Evolutionary conservation across 2,888 invertebrate species (phyloP), one percentile per base, ranked within the genome.

Genomic region (Caenorhabditis sp.): DNA sequence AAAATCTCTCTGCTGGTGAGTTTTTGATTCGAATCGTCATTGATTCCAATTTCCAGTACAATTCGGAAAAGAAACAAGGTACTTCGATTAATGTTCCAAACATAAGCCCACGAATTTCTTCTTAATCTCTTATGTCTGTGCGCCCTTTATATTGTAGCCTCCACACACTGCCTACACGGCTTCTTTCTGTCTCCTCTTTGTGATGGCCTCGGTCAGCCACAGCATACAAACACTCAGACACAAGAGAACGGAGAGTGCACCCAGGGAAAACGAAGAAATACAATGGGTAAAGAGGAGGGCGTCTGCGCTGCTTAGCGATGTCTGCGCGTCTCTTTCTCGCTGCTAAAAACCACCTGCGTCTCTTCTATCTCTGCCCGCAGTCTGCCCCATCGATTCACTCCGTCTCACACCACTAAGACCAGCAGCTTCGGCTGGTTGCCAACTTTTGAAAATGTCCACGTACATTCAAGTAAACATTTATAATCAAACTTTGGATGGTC

Each of bases 381-480:
- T 19, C 47, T 19, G 47, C 47, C 5, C n/a, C 19, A 22, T 74
- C 31, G 24, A 51, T 74, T 41, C 28, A 16, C 5, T 47, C 5
- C n/a, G n/a, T 47, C 19, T 6, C 6, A 19, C 14, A 41, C n/a
- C n/a, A 31, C 22, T 12, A 19, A 26, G 26, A 19, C 4, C 47
- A 16, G 44, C n/a, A 16, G 2, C 44, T n/a, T n/a, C n/a, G n/a
- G 5, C 2, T 19, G 54, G 24, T 63, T 61, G 49, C n/a, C 2
- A 10, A 38, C 38, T 19, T 47, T 47, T 19, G 38, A 22, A 47
- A 51, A 74, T 72, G 61, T 70, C 66, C 22, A 54, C 69, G n/a
- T 74, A 69, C 41, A 82, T 82, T 58, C 82, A 82, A 69, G 47
- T 77, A 0, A 79, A 79, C 63, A 82, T 82, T 31, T 82, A 74